Percentiles rank a stretch among this genome's conserved stretches.
Evolutionary conservation across 2,888 invertebrate species (phyloP).

Genomic region (Microplitis deprimator): DNA sequence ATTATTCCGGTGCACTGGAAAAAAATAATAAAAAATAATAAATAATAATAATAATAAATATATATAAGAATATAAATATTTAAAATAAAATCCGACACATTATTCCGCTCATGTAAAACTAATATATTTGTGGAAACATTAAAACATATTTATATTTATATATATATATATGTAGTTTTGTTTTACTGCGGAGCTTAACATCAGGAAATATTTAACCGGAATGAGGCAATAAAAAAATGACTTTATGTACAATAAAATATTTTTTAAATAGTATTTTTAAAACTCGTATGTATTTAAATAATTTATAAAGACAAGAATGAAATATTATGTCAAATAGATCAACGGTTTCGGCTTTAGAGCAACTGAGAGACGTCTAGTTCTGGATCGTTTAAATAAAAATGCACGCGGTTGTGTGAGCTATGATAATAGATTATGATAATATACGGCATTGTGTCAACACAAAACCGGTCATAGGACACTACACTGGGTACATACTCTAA

Average conservation of each 20-base stretch:
- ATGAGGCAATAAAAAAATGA: not conserved
- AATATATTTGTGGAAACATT: not conserved
- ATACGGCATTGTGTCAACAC: conserved; percentile 65
- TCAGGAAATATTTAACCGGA: not conserved
- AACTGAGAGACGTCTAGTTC: conserved; percentile 40
- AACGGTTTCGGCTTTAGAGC: not conserved
- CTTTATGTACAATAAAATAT: not conserved
- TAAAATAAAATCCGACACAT: not conserved
- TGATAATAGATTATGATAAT: conserved; percentile 69
- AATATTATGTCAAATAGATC: not conserved
- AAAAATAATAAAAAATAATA: not conserved
- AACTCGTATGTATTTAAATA: not conserved
- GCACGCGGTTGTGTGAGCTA: conserved; percentile 53
- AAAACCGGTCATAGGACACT: conserved; percentile 51
- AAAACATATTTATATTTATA: not conserved
- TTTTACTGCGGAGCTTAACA: not conserved
- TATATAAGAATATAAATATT: not conserved
- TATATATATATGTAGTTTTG: not conserved
- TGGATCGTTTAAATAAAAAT: conserved; percentile 48
- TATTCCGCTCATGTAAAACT: not conserved
- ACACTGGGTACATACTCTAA: conserved; percentile 39
- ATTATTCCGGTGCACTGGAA: not conserved
- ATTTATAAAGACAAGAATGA: not conserved
- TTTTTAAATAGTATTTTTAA: not conserved
- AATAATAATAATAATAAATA: not conserved